phyloP scores from a whole-genome alignment of 2,888 invertebrate genomes.

The Epistrophella euchroma region DNA sequence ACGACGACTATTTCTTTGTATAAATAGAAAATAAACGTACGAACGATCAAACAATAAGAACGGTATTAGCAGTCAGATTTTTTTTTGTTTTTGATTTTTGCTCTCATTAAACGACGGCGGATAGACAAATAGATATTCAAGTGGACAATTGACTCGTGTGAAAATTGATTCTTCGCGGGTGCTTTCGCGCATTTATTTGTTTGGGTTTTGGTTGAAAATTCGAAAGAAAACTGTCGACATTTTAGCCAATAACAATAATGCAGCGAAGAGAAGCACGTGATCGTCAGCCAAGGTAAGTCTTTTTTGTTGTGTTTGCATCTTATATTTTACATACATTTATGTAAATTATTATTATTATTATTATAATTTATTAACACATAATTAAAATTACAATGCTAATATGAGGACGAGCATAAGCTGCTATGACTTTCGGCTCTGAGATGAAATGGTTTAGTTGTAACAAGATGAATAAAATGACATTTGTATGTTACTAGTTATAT shows the following conservation, averaged over 20 bases:
- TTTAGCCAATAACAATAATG: constrained; percentile 63
- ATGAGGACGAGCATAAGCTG: too few species aligned
- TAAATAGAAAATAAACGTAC: not conserved
- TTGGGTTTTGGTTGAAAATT: constrained; percentile 51
- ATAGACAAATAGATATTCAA: constrained; percentile 8
- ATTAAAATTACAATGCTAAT: too few species aligned
- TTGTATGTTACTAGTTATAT: too few species aligned
- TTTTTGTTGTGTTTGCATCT: not conserved
- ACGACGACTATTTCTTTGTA: constrained; percentile 29
- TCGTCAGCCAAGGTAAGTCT: constrained; percentile 71
- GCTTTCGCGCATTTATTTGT: constrained; percentile 53
- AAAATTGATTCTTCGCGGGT: constrained; percentile 54
- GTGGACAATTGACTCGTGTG: constrained; percentile 42
- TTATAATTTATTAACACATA: too few species aligned
- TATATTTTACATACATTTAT: too few species aligned
- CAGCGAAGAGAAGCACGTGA: constrained; percentile 73
- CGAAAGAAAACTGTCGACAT: constrained; percentile 39
- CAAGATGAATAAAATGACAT: too few species aligned
- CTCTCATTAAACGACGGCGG: constrained; percentile 1
- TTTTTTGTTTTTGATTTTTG: not conserved
- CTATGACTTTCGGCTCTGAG: too few species aligned
- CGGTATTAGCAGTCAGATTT: constrained; percentile 11
- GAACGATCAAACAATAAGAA: constrained; percentile 6
- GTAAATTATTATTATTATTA: too few species aligned
- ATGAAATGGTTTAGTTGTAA: too few species aligned